phyloP scores from a whole-genome alignment of 2,113 vertebrate species.

The Spea bombifrons region DNA sequence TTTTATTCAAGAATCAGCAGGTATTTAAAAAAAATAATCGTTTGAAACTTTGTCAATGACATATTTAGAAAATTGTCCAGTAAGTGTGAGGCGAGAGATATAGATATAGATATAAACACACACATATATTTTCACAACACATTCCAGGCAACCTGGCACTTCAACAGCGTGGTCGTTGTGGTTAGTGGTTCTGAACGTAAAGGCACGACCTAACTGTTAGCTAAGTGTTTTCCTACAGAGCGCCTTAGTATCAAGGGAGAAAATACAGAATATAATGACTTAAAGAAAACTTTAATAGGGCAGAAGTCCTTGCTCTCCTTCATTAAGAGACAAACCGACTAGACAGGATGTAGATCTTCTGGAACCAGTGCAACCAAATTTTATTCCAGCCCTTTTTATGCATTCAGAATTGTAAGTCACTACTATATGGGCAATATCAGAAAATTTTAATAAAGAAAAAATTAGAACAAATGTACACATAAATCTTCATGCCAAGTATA shows the following conservation, averaged over 20 bases:
- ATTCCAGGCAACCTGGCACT: not conserved
- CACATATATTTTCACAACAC: not conserved
- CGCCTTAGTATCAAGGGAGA: conserved; percentile 1
- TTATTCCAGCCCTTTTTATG: not conserved
- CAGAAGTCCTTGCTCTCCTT: not conserved
- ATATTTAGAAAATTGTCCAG: no score
- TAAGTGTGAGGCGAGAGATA: no score
- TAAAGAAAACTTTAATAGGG: conserved; percentile 1
- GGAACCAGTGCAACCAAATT: not conserved
- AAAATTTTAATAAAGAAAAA: no score
- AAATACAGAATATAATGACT: not conserved
- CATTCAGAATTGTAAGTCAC: no score
- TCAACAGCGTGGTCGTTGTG: conserved; percentile 12
- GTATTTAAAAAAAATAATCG: not conserved
- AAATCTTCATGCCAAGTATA: no score
- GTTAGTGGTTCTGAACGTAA: not conserved
- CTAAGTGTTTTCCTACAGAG: conserved; percentile 7
- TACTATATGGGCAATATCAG: no score
- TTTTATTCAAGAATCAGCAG: no score
- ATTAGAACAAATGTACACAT: no score
- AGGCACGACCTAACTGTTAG: not conserved
- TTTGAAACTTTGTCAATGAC: no score
- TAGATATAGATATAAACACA: not conserved
- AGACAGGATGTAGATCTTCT: not conserved
- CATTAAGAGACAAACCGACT: not conserved